phyloP scores from a whole-genome alignment of 2,797 vertebrate genomes.

The Acanthurus lineatus region DNA sequence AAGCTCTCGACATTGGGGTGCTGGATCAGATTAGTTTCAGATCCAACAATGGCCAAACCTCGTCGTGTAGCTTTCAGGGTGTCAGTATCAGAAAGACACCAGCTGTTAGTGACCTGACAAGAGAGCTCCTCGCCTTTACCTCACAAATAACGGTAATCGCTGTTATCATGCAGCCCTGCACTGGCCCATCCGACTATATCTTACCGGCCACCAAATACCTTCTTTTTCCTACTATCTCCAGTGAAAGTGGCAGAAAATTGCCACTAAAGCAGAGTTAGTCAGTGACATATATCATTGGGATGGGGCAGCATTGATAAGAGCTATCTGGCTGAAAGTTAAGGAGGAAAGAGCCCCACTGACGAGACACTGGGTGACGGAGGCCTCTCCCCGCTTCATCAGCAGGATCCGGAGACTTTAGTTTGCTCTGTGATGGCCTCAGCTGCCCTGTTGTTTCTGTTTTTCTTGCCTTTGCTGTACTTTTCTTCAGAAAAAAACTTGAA shows the following conservation, averaged over 20 bases:
- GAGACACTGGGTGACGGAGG: slow-evolving; percentile 37
- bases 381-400: slow-evolving; percentile 33
- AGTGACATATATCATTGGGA: slow-evolving; percentile 75
- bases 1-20: slow-evolving; percentile 13
- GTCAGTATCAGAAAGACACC: slow-evolving; percentile 27
- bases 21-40: slow-evolving; percentile 59
- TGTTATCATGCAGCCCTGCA: slow-evolving; percentile 53
- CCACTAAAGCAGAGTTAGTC: slow-evolving; percentile 58
- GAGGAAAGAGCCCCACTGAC: slow-evolving; percentile 47
- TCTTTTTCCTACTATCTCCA: slow-evolving; percentile 50
- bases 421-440: slow-evolving; percentile 45
- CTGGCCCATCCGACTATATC: slow-evolving; percentile 36
- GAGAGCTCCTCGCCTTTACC: slow-evolving; percentile 37
- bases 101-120: slow-evolving; percentile 43
- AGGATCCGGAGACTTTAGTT: slow-evolving; percentile 59
- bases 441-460: slow-evolving; percentile 23
- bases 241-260: slow-evolving; percentile 67
- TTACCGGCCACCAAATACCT: slow-evolving; percentile 53
- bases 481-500: slow-evolving; percentile 14
- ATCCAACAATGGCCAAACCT: slow-evolving; percentile 7
- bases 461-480: slow-evolving; percentile 38
- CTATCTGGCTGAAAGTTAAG: slow-evolving; percentile 66
- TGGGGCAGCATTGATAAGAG: slow-evolving; percentile 70
- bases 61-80: slow-evolving; percentile 6
- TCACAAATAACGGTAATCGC: slow-evolving; percentile 56